Evolutionary conservation across 2,113 vertebrate species (phyloP), one percentile per base, ranked within the genome.

Genomic region (Myotis lucifugus): DNA sequence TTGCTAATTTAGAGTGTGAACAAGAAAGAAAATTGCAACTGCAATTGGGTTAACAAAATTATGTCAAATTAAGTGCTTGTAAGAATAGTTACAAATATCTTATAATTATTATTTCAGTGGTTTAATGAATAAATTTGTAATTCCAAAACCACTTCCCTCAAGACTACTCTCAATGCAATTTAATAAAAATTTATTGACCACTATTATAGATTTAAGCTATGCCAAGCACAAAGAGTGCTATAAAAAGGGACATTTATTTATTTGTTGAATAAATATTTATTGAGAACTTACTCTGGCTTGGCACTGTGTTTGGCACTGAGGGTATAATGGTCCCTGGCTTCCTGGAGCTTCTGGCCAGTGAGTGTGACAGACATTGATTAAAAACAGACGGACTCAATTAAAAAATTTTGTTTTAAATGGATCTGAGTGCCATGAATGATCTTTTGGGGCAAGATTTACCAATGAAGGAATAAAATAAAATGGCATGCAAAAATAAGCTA

Each of bases 81-180:
- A 91, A 54, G 13, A 88, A 82, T 61, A 82, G 72, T 93, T 93
- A 50, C 34, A 90, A 59, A 61, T 72, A 32, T 76, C 34, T 87
- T 92, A 32, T 23, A 94, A 77, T 46, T 83, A 82, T 85, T 91
- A 72, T 78, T 91, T 85, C 40, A 88, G 29, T 67, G n/a, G 52
- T 85, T 59, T 84, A 74, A 56, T 81, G 56, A 91, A 76, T 77
- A 59, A 73, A 73, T 52, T n/a, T n/a, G 64, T 59, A 73, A 73
- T 94, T 85, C 25, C 14, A 64, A 85, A 85, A 72, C 11, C 27
- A 77, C 29, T 29, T 95, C 69, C n/a, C 50, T 81, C 18, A 76
- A 84, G 42, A 67, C 21, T 79, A 2, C 9, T 48, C 13, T 90
- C 78, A 82, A 85, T 72, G 42, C 17, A 78, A 78, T 64, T 96